Evolutionary conservation across 2,113 vertebrate species (phyloP).

Genomic region (Vireo altiloquus): DNA sequence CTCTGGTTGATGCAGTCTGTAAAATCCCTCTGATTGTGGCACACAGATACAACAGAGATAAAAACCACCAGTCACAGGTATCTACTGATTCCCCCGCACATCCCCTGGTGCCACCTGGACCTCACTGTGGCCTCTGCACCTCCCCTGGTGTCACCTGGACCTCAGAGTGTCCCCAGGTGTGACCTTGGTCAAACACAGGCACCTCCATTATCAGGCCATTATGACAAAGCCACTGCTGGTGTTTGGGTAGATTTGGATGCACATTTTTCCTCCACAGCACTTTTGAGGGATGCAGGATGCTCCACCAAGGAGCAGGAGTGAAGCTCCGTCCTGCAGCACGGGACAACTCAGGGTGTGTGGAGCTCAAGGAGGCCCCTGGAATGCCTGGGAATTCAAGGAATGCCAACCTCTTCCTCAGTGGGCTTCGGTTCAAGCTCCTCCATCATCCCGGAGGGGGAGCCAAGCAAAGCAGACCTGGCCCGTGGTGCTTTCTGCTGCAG

Average conservation of each 20-base stretch:
- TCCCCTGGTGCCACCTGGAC: too few species aligned
- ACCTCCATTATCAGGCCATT: background rate
- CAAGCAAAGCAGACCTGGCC: conserved; percentile 39
- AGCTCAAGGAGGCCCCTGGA: background rate
- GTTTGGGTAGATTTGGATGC: background rate
- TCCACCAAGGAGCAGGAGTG: background rate
- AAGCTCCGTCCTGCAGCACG: background rate
- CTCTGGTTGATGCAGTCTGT: background rate
- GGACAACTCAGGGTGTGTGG: background rate
- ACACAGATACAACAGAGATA: background rate
- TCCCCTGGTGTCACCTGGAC: background rate
- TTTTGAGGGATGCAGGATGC: background rate
- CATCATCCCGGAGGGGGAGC: background rate
- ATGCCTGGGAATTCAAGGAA: background rate
- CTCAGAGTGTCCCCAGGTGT: background rate
- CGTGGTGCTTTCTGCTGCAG: background rate
- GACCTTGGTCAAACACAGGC: background rate
- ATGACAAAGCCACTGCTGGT: background rate
- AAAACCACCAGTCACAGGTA: background rate
- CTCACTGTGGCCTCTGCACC: too few species aligned
- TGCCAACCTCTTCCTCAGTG: conserved; percentile 22
- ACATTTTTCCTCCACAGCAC: too few species aligned
- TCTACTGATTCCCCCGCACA: background rate
- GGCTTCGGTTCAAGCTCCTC: conserved; percentile 37
- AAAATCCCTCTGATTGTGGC: background rate